phyloP scores from a whole-genome alignment of 2,113 vertebrate genomes.

The Cyanoramphus novaezelandiae region DNA sequence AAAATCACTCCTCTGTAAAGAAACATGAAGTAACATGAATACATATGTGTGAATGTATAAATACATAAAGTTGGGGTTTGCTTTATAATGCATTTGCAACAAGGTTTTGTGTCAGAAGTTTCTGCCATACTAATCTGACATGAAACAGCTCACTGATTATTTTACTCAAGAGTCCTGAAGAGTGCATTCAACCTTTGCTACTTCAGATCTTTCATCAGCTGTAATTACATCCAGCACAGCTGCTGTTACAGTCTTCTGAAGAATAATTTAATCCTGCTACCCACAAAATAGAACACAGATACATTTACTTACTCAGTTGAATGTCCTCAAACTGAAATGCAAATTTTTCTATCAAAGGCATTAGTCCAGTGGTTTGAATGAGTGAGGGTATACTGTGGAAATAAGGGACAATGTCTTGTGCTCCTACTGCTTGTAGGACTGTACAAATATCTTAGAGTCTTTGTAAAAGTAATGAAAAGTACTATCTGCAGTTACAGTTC shows the following conservation, averaged over 20 bases:
- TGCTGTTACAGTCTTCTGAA: neutral
- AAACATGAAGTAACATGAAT: neutral
- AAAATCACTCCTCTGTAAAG: neutral
- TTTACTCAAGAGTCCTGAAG: neutral
- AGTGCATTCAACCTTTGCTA: neutral
- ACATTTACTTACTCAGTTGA: neutral
- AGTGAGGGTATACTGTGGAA: neutral
- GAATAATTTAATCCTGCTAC: conserved; percentile 2
- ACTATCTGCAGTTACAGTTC: neutral
- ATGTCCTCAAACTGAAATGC: neutral
- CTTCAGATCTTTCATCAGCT: neutral
- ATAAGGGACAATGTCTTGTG: neutral
- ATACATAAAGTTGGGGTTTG: neutral
- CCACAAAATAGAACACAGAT: neutral
- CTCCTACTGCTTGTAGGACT: neutral
- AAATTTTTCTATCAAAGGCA: neutral
- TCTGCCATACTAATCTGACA: neutral
- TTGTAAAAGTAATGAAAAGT: neutral
- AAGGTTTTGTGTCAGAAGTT: neutral
- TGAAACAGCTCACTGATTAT: neutral
- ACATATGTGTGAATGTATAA: accelerated
- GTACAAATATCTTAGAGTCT: neutral
- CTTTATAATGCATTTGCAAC: neutral
- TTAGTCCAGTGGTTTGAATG: neutral
- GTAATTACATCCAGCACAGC: neutral